Percentiles rank a stretch among this genome's conserved stretches.
phyloP scores from a whole-genome alignment of 2,113 vertebrate genomes.

The Fregata magnificens region DNA sequence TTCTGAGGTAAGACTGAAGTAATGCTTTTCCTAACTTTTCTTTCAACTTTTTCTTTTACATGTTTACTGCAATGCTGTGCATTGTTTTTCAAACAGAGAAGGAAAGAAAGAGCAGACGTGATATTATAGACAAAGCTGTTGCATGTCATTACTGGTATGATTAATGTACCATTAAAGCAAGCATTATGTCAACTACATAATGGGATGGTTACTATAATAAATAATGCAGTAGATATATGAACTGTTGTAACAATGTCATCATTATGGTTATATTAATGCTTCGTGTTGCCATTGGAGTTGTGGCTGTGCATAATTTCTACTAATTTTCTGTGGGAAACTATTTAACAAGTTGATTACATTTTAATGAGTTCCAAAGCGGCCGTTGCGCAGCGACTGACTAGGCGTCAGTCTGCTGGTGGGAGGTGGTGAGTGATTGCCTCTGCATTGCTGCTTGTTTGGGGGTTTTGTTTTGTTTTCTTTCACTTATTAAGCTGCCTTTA shows the following conservation, averaged over 20 bases:
- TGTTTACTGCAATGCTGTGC: background rate
- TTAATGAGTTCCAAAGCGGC: background rate
- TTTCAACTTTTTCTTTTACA: background rate
- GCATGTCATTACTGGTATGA: background rate
- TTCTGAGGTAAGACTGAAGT: slow-evolving; percentile 87
- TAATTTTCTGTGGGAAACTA: background rate
- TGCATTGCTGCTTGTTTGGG: background rate
- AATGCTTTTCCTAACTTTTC: background rate
- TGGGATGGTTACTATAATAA: background rate
- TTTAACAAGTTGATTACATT: background rate
- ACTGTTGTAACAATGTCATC: background rate
- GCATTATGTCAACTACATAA: background rate
- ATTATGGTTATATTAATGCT: background rate
- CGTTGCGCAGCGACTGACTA: background rate
- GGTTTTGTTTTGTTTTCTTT: background rate
- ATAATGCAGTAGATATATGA: background rate
- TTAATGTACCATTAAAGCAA: background rate
- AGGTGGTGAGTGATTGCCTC: background rate
- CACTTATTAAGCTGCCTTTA: background rate
- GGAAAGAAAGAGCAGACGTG: background rate
- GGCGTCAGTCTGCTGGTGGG: background rate
- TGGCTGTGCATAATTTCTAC: background rate
- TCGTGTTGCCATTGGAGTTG: background rate
- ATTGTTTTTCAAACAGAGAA: background rate
- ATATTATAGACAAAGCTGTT: background rate